Conservation (phyloP, 2,113 vertebrate genomes). For the Poeciliopsis turrubarensis region DNA sequence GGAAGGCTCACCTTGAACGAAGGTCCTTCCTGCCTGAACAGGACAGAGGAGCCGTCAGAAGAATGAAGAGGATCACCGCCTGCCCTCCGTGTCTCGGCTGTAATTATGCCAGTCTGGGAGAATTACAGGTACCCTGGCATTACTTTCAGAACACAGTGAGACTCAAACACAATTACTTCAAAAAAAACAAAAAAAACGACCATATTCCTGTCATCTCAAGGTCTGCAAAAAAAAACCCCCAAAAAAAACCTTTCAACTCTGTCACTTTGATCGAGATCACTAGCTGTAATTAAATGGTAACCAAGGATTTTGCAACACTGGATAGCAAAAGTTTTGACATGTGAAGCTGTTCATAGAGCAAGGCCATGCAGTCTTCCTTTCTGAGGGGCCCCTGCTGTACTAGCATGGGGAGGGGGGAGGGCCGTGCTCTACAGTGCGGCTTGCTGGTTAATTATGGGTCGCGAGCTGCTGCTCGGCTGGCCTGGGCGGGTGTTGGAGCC, state of each 20-base stretch:
- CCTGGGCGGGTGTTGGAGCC: constrained; percentile 86
- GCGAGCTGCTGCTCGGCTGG: constrained; percentile 81
- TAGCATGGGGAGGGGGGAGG: constrained; percentile 53
- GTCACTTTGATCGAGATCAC: constrained; percentile 51
- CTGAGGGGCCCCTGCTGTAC: constrained; percentile 56
- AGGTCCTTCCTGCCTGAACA: constrained; percentile 71
- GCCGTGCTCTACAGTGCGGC: constrained; percentile 69
- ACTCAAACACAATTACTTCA: constrained; percentile 47
- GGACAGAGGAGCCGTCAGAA: constrained; percentile 57
- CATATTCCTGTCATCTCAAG: constrained; percentile 41
- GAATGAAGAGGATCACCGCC: constrained; percentile 71
- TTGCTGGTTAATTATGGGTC: constrained; percentile 84
- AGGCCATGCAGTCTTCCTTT: constrained; percentile 49
- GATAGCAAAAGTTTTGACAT: constrained; percentile 34
- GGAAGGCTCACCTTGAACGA: constrained; percentile 61
- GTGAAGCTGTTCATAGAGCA: constrained; percentile 12
- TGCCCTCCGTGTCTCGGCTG: constrained; percentile 60
- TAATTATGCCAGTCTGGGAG: constrained; percentile 73
- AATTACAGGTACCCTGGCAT: constrained; percentile 69
- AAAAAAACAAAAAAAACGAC: constrained; percentile 30
- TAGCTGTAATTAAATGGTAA: constrained; percentile 57
- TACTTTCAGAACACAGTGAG: constrained; percentile 58
- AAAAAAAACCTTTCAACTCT: constrained; percentile 41
- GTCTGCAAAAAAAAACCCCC: background rate
- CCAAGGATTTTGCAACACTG: constrained; percentile 23